Base-by-base conservation (phyloP, 2,888 invertebrate genomes). In the Xylota segnis region DNA sequence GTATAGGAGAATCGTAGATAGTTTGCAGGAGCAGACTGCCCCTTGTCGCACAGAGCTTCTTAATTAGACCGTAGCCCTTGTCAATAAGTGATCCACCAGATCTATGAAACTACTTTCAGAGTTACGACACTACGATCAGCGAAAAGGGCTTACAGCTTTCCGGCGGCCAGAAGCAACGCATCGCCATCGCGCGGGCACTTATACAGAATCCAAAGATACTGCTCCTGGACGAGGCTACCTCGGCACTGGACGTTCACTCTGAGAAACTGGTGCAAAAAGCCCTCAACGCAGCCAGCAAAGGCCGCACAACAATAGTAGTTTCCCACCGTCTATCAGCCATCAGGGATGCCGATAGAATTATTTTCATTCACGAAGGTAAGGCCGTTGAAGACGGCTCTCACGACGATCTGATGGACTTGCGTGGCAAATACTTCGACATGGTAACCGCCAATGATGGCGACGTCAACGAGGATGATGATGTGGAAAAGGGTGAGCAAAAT, bases 151-250 rank as follows among this genome's bases (percentile, higher is more conserved):
- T 96, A 0, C 96, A 96, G 88, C 90, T 97, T 0, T 96, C 96
- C 0, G 97, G 97, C 0, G 97, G 97, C 0, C 97, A 97, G 90
- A 96, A 96, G 88, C 97, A 97, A 90, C 93, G 96, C 34, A 96
- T 97, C 70, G 97, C 97, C 10, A 96, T 97, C 79, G 97, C 97
- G 0, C 93, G 97, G 50, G 97, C 97, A 0, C 91, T 97, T 27
- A 95, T 97, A 9, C 93, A 96, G 77, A 93, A 94, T 87, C 97
- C 97, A 0, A 95, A 94, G 88, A 95, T 97, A 87, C 93, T 96
- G 4, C 92, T 96, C 0, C 92, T 96, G 63, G 97, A 97, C 89
- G 97, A 97, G 91, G 97, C 96, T 0, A 97, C 97, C 0, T 96
- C 96, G 0, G 97, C 97, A 0, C 91, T 97, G 88, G 97, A 97